Evolutionary conservation across 1,140 invertebrate species (phyloP).

Genomic region (Psilanteris sp.): DNA sequence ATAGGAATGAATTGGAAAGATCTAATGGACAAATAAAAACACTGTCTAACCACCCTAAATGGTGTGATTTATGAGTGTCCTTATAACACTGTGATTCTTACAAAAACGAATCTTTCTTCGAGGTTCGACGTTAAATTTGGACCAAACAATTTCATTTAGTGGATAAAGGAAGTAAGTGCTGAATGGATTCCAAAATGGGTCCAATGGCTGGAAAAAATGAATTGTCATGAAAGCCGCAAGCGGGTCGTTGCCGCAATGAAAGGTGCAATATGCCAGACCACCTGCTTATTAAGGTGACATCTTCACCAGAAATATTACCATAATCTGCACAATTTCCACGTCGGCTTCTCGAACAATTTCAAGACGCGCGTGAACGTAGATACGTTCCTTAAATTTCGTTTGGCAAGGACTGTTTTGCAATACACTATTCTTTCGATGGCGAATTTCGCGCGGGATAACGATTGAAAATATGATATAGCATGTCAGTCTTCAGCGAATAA

Average conservation of each 20-base stretch:
- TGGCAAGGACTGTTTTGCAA: no score
- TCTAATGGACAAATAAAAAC: conserved; percentile 5
- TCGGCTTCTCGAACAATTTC: no score
- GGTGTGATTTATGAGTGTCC: conserved; percentile 46
- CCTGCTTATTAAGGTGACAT: conserved; percentile 66
- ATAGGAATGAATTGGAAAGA: conserved; percentile 9
- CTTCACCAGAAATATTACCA: conserved; percentile 52
- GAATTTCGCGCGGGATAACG: no score
- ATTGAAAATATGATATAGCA: conserved; percentile 27
- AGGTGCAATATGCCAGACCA: conserved; percentile 47
- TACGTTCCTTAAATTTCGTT: no score
- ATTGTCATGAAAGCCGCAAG: conserved; percentile 63
- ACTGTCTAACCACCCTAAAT: conserved; percentile 28
- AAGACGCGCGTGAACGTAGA: background rate
- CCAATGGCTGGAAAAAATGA: conserved; percentile 68
- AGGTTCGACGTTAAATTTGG: conserved; percentile 31
- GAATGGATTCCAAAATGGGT: conserved; percentile 54
- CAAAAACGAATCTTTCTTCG: conserved; percentile 38
- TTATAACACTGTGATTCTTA: conserved; percentile 38
- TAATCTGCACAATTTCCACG: no score
- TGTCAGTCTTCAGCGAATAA: conserved; percentile 39
- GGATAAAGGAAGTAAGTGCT: conserved; percentile 31
- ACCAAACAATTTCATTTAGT: conserved; percentile 56
- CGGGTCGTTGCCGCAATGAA: conserved; percentile 11
- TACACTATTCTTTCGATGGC: no score